A percentile compares a stretch with the other conserved stretches of the same genome.
Evolutionary conservation across 2,113 vertebrate species (phyloP).

Genomic region (Bettongia penicillata): DNA sequence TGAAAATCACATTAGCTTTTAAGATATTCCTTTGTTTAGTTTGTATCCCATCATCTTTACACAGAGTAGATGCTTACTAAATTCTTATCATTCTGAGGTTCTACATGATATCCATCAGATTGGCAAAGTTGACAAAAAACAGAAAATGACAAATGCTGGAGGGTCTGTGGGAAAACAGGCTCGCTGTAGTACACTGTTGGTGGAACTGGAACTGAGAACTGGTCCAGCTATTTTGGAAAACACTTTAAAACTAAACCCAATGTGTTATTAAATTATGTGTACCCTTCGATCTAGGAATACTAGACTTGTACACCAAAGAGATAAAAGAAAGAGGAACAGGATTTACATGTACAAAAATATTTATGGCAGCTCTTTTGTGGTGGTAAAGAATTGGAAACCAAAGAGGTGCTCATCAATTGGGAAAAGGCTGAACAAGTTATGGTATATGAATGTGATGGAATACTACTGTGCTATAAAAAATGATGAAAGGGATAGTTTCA

Average conservation of each 20-base stretch:
- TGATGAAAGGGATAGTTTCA: not conserved
- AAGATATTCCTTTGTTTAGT: not conserved
- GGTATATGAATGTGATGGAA: not conserved
- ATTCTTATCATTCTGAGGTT: not conserved
- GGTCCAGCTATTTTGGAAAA: not conserved
- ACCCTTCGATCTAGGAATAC: not conserved
- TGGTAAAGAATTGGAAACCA: not conserved
- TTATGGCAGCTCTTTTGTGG: not conserved
- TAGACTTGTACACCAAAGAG: not conserved
- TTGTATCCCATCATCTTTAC: not conserved
- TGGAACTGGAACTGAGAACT: not conserved
- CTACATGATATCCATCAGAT: not conserved
- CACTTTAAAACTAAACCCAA: not conserved
- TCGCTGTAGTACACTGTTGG: not conserved
- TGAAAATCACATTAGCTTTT: not conserved
- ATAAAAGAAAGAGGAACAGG: not conserved
- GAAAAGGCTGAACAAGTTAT: not conserved
- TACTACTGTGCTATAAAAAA: not conserved
- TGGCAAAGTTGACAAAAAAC: not conserved
- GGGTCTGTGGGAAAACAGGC: not conserved
- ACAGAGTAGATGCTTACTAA: not conserved
- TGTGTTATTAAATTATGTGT: not conserved
- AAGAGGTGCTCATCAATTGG: not conserved
- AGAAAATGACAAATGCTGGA: not conserved
- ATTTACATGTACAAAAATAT: not conserved